These are phyloP conservation scores for Lamellibrachia columna DNA, from an alignment of 2,888 invertebrate genomes.

Conservation along the genomic window DNA sequence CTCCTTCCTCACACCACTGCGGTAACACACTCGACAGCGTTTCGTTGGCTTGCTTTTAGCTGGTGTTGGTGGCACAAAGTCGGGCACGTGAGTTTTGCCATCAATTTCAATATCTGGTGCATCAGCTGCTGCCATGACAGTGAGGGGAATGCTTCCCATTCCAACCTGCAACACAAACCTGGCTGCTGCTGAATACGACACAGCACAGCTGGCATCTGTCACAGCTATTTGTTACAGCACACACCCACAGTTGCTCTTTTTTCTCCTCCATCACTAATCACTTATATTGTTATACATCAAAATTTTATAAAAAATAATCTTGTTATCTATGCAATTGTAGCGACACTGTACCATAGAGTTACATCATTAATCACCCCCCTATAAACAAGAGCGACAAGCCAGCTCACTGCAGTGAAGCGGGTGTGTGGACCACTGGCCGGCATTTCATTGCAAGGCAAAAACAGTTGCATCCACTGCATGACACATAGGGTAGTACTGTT, in stretches of 20 bases:
- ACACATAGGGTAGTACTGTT: too few species aligned
- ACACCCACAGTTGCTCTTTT: background rate
- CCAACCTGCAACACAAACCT: constrained; percentile 11
- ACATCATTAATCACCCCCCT: too few species aligned
- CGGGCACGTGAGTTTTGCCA: constrained; percentile 12
- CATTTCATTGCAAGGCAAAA: too few species aligned
- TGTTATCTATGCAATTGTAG: background rate
- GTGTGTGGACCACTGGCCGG: too few species aligned
- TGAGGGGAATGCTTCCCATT: background rate
- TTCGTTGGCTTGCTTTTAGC: constrained; percentile 12
- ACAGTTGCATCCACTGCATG: too few species aligned
- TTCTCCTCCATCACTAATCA: background rate
- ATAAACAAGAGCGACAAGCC: too few species aligned
- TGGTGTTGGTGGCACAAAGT: constrained; percentile 9
- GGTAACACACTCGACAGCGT: background rate
- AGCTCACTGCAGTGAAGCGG: too few species aligned
- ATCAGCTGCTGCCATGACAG: background rate
- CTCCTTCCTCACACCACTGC: constrained; percentile 6
- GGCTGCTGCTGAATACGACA: constrained; percentile 5
- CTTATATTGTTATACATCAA: background rate
- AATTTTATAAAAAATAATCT: background rate
- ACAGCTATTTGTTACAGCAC: background rate
- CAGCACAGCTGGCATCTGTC: background rate
- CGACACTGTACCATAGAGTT: too few species aligned
- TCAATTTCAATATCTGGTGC: background rate